Evolutionary conservation across 2,797 vertebrate species (phyloP).

Genomic region (Diceros bicornis): DNA sequence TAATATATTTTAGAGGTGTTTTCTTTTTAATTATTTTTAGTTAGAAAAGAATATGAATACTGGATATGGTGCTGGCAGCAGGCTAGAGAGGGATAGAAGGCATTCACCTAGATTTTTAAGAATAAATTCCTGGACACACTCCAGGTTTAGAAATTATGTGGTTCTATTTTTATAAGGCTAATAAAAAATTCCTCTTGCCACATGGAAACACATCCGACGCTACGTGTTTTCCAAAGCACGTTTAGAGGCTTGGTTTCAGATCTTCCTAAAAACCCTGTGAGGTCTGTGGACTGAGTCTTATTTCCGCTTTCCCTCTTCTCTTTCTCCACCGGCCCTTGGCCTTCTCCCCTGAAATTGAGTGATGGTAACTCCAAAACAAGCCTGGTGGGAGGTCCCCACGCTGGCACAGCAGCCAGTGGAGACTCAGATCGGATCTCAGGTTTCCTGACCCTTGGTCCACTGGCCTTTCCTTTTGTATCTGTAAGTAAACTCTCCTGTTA

Average conservation of each 20-base stretch:
- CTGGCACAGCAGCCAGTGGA: neutral
- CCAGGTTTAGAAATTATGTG: conserved; percentile 39
- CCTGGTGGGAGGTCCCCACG: neutral
- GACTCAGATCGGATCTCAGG: neutral
- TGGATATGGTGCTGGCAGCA: neutral
- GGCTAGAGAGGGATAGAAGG: neutral
- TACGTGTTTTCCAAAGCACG: neutral
- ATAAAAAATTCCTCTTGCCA: neutral
- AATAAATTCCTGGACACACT: conserved; percentile 38
- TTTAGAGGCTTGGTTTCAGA: neutral
- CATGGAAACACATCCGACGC: neutral
- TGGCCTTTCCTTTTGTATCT: neutral
- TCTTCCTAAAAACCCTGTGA: neutral
- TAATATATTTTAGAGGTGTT: conserved; percentile 41
- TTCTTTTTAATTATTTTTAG: neutral
- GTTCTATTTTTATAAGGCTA: conserved; percentile 56
- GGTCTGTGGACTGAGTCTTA: neutral
- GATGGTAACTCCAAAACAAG: neutral
- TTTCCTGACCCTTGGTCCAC: neutral
- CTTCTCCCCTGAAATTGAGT: neutral
- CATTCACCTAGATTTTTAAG: neutral
- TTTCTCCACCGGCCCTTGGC: neutral
- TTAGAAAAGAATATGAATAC: conserved; percentile 7
- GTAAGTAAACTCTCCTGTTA: neutral
- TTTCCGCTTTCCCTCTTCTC: neutral